Conservation (phyloP, 2,797 vertebrate species). For the Mionectes olivaceus region DNA sequence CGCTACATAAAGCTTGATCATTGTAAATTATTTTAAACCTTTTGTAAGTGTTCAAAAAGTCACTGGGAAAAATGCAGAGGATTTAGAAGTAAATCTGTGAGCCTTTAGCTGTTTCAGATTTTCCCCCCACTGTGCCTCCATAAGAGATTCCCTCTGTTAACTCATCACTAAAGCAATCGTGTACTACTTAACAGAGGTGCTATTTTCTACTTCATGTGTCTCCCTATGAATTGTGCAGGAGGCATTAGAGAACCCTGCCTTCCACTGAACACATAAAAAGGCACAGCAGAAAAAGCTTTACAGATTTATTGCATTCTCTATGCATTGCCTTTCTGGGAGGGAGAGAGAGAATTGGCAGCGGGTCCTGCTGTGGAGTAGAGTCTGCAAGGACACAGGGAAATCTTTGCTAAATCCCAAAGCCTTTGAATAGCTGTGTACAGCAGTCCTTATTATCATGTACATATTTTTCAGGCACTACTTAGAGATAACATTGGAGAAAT, state of each 20-base stretch:
- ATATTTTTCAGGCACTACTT: not conserved
- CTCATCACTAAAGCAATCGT: conserved; percentile 34
- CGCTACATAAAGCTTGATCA: not conserved
- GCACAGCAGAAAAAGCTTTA: conserved; percentile 27
- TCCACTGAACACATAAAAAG: conserved; percentile 26
- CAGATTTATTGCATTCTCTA: conserved; percentile 27
- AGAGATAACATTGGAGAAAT: not conserved
- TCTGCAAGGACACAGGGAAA: conserved; percentile 5
- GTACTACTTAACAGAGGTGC: conserved; percentile 54
- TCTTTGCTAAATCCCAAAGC: not conserved
- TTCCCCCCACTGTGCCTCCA: not conserved
- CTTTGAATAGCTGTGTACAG: not conserved
- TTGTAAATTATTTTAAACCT: conserved; percentile 8
- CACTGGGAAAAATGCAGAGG: not conserved
- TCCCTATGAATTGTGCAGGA: conserved; percentile 60
- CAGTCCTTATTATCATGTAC: not conserved
- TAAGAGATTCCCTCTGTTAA: conserved; percentile 54
- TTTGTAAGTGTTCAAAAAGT: not conserved
- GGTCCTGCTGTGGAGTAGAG: not conserved
- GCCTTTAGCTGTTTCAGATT: not conserved
- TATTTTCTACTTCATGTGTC: conserved; percentile 54
- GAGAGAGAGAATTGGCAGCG: not conserved
- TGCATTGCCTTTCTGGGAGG: not conserved
- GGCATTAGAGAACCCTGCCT: conserved; percentile 42
- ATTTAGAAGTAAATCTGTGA: not conserved